These are phyloP conservation scores for Nomada fabriciana DNA, from an alignment of 2,888 invertebrate genomes.

Conservation along the genomic window DNA sequence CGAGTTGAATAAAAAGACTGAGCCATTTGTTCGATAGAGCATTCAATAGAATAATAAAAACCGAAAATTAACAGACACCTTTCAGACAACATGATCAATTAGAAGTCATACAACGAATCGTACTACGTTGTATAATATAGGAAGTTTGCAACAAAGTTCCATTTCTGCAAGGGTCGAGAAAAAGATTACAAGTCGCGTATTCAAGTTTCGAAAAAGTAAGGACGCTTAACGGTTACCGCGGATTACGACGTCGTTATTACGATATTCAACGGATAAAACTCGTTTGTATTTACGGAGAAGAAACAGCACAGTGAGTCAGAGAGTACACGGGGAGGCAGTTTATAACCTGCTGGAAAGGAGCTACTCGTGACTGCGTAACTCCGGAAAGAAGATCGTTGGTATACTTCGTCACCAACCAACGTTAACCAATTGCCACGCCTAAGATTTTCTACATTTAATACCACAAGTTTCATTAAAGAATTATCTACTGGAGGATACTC, in stretches of 20 bases:
- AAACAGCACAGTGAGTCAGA: constrained; percentile 23
- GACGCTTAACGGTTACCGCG: not conserved
- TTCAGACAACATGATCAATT: too few species aligned
- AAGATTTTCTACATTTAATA: not conserved
- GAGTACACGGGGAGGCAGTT: constrained; percentile 18
- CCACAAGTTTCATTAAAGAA: not conserved
- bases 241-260: constrained; percentile 3
- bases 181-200: not conserved
- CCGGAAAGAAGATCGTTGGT: not conserved
- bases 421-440: not conserved
- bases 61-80: too few species aligned
- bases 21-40: not conserved
- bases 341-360: constrained; percentile 2
- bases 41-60: not conserved
- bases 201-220: not conserved
- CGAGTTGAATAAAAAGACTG: not conserved
- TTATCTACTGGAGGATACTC: not conserved
- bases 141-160: not conserved
- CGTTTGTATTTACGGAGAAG: constrained; percentile 36
- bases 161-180: not conserved
- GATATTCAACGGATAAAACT: constrained; percentile 27
- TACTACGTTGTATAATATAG: not conserved
- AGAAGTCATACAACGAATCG: not conserved
- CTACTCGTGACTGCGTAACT: constrained; percentile 1
- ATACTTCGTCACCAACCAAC: constrained; percentile 1